A percentile compares a stretch with the other conserved stretches of the same genome.
These are phyloP conservation scores for Emys orbicularis DNA, from an alignment of 2,797 vertebrate genomes.

Conservation along the genomic window DNA sequence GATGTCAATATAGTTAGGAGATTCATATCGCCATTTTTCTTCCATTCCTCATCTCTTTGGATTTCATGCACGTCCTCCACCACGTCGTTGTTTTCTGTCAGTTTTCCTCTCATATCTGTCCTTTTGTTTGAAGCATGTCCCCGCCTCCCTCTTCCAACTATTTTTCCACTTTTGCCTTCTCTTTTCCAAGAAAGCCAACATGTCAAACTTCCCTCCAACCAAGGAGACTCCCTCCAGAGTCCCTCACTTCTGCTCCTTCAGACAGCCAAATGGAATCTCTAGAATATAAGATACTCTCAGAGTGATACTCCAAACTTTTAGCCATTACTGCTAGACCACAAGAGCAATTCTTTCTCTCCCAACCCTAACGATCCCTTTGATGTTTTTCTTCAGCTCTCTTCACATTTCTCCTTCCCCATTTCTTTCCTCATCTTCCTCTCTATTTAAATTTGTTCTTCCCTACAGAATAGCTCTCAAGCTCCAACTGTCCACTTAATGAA, in stretches of 20 bases:
- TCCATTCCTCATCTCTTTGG: background rate
- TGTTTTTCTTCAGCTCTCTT: background rate
- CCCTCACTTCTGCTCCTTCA: background rate
- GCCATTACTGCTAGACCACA: background rate
- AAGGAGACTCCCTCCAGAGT: background rate
- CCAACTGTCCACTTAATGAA: background rate
- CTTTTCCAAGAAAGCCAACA: background rate
- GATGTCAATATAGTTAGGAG: background rate
- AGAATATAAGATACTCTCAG: background rate
- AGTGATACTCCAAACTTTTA: background rate
- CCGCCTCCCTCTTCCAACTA: rapidly evolving
- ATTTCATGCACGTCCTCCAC: background rate
- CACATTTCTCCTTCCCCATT: background rate
- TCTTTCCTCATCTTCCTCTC: background rate
- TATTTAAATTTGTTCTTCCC: background rate
- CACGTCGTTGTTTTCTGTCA: background rate
- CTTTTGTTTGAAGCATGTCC: background rate
- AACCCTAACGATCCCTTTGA: background rate
- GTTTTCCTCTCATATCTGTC: background rate
- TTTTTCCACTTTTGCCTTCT: background rate
- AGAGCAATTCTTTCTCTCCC: background rate
- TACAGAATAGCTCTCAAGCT: background rate
- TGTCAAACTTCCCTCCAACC: background rate
- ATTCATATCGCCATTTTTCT: background rate
- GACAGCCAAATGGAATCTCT: background rate